A percentile compares a stretch with the other conserved stretches of the same genome.
phyloP scores from a whole-genome alignment of 2,113 vertebrate genomes.

The Formicarius rufipectus region DNA sequence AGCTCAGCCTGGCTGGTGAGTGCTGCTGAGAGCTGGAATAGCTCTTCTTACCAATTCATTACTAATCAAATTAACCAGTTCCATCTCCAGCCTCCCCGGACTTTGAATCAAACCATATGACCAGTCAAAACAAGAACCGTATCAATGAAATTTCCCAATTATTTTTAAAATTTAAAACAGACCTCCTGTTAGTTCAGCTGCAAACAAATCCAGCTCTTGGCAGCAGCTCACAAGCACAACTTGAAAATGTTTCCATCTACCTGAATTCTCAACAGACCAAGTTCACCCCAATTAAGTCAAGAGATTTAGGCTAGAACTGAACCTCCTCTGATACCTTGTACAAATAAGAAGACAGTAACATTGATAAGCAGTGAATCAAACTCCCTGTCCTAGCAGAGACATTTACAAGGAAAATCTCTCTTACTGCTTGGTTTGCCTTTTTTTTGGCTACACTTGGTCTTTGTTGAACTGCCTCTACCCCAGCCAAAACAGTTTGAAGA shows the following conservation, averaged over 20 bases:
- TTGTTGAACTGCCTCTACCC: not conserved
- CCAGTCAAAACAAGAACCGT: not conserved
- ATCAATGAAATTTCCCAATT: not conserved
- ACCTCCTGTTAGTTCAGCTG: not conserved
- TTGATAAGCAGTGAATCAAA: not conserved
- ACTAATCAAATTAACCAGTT: not conserved
- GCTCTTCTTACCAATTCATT: not conserved
- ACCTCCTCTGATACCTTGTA: not conserved
- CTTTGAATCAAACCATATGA: not conserved
- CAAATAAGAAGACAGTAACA: not conserved
- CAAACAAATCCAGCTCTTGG: not conserved
- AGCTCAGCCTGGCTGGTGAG: not conserved
- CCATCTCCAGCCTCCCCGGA: not conserved
- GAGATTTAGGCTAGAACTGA: not conserved
- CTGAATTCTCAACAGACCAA: not conserved
- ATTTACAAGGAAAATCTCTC: not conserved
- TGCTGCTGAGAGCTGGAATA: not conserved
- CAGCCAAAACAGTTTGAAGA: not conserved
- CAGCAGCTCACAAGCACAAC: not conserved
- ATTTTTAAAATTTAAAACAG: not conserved
- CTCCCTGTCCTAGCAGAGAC: not conserved
- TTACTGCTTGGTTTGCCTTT: not conserved
- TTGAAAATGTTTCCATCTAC: not conserved
- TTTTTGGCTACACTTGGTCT: not conserved
- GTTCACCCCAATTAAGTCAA: not conserved